Base-by-base conservation (phyloP, 2,797 vertebrate genomes). In the Anabacerthia variegaticeps region DNA sequence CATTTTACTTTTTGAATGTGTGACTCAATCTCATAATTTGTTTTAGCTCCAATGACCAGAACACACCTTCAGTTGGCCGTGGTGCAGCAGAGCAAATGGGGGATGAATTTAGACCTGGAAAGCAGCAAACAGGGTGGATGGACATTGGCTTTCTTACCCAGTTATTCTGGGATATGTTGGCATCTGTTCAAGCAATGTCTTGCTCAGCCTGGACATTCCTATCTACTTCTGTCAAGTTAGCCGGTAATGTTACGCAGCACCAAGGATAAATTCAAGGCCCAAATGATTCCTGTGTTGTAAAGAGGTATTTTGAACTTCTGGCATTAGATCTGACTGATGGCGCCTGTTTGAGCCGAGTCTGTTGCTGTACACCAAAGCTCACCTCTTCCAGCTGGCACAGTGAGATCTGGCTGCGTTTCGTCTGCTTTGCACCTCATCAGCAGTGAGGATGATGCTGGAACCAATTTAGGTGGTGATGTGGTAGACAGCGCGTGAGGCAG, bases 341-440 rank as follows among this genome's bases (percentile, higher is more conserved):
- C 7, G 3, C 68, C 76, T 5, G 0, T 76, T 92, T 20, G 85
- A 90, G 85, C 13, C 0, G 1, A 71, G 46, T 15, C 4, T 76
- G 56, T 77, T 95, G 74, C 86, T 72, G 11, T 54, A 84, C 84
- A 95, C 88, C 95, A 68, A 37, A 90, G 65, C 93, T 95, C 93
- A 95, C 89, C 89, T 95, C 96, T 92, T 96, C 95, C 95, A 95
- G 91, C 95, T 97, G 95, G 93, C 94, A 94, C 5, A 0, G 49
- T 7, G 39, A 74, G 41, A 54, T 39, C 75, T 96, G 90, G 85
- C 95, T 96, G 93, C 0, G 0, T 52, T 83, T 79, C 1, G 0
- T 73, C 93, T 95, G 71, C 93, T 85, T 95, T 87, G 79, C 96
- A 95, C 96, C 93, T 96, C 93, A 90, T 96, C 96, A 96, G 81